Conservation (phyloP, 1,140 invertebrate species). For the Atopsyche davidsoni region DNA sequence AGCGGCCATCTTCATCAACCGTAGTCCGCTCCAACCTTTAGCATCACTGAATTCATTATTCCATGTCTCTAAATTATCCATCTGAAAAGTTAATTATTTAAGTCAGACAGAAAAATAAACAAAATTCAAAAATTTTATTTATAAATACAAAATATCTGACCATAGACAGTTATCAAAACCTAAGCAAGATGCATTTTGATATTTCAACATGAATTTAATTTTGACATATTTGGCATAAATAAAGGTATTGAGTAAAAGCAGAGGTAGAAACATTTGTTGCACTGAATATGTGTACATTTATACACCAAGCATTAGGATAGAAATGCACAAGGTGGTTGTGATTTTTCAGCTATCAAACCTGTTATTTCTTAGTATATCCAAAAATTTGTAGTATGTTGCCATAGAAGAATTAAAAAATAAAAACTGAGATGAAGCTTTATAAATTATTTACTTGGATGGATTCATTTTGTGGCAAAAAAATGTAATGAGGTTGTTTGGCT, state of each 20-base stretch:
- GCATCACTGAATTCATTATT: slow-evolving; percentile 45
- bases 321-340: no score
- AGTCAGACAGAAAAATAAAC: neutral
- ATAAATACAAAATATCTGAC: no score
- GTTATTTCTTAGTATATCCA: no score
- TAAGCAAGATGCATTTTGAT: no score
- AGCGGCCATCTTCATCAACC: slow-evolving; percentile 68
- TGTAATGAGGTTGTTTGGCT: slow-evolving; percentile 70
- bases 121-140: neutral
- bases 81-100: slow-evolving; percentile 36
- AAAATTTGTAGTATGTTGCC: no score
- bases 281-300: no score
- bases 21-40: slow-evolving; percentile 56
- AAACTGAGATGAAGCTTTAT: neutral
- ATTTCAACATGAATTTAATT: neutral
- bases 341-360: no score
- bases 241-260: no score
- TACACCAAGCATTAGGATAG: no score
- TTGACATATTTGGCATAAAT: neutral
- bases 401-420: no score
- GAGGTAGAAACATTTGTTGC: no score
- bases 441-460: slow-evolving; percentile 34
- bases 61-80: slow-evolving; percentile 54
- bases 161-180: no score
- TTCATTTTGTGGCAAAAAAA: slow-evolving; percentile 58